Evolutionary conservation across 2,888 invertebrate genomes (phyloP).

Genomic region (Matsumyia berberina): DNA sequence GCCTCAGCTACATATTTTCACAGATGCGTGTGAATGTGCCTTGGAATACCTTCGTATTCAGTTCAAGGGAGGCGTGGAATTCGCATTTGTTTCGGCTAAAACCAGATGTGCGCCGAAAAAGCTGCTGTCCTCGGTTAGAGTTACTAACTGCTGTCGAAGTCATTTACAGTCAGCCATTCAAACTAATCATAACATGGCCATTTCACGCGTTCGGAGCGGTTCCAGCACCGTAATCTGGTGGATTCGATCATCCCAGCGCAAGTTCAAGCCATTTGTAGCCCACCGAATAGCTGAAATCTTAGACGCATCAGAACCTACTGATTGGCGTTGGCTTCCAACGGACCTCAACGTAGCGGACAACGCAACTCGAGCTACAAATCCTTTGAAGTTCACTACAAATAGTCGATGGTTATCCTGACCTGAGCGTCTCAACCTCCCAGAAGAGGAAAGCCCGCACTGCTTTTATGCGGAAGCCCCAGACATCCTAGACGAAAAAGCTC

Average conservation of each 20-base stretch:
- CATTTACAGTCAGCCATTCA: slow-evolving; percentile 16
- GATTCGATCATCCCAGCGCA: slow-evolving; percentile 60
- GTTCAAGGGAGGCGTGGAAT: no score
- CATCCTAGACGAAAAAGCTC: not conserved
- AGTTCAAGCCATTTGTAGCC: slow-evolving; percentile 45
- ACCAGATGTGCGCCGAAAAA: slow-evolving; percentile 36
- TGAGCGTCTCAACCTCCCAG: not conserved
- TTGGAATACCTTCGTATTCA: no score
- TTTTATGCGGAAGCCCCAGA: not conserved
- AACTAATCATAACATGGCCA: not conserved
- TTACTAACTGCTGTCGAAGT: no score
- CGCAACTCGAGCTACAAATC: not conserved
- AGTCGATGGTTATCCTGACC: slow-evolving; percentile 4
- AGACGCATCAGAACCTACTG: no score
- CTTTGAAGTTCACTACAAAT: not conserved
- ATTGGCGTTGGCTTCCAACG: slow-evolving; percentile 11
- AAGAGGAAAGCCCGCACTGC: not conserved
- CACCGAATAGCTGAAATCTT: slow-evolving; percentile 8
- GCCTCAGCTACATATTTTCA: no score
- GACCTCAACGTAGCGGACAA: slow-evolving; percentile 1
- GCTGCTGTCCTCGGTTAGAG: slow-evolving; percentile 8
- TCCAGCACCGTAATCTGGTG: slow-evolving; percentile 7
- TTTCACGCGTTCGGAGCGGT: slow-evolving; percentile 6
- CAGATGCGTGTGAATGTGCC: no score
- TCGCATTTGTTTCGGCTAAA: slow-evolving; percentile 63